Evolutionary conservation across 2,797 vertebrate species (phyloP).

Genomic region (Neomorphus geoffroyi): DNA sequence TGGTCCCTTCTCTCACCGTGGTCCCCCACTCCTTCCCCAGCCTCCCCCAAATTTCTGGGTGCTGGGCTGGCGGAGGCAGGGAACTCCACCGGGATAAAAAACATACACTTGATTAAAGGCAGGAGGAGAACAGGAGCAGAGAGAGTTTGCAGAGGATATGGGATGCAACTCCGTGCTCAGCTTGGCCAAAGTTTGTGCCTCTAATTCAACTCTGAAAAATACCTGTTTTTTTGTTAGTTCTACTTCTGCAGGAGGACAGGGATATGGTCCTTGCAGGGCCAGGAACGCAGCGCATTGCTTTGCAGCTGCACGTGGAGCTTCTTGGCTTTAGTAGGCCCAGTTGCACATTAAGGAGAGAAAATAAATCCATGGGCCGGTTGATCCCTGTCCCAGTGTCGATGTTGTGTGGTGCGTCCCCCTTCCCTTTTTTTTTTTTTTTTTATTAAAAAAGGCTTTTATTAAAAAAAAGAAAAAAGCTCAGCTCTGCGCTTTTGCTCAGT

Average conservation of each 20-base stretch:
- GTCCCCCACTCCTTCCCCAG: not conserved
- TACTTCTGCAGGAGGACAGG: not conserved
- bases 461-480: not conserved
- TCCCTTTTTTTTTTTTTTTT: not conserved
- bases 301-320: not conserved
- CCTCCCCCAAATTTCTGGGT: not conserved
- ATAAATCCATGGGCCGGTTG: not conserved
- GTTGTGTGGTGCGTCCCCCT: too few species aligned
- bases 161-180: not conserved
- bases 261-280: not conserved
- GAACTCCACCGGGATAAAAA: not conserved
- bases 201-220: not conserved
- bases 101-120: not conserved
- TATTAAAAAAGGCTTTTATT: too few species aligned
- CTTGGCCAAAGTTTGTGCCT: constrained; percentile 33
- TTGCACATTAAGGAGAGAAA: not conserved
- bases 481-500: constrained; percentile 21
- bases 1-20: not conserved
- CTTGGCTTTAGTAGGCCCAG: constrained; percentile 40
- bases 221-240: not conserved
- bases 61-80: not conserved
- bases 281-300: not conserved
- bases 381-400: not conserved
- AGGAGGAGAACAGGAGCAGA: not conserved
- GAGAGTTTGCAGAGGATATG: not conserved